A percentile compares a stretch with the other conserved stretches of the same genome.
Conservation (phyloP, 2,888 invertebrate species). For the Tetragonula carbonaria region DNA sequence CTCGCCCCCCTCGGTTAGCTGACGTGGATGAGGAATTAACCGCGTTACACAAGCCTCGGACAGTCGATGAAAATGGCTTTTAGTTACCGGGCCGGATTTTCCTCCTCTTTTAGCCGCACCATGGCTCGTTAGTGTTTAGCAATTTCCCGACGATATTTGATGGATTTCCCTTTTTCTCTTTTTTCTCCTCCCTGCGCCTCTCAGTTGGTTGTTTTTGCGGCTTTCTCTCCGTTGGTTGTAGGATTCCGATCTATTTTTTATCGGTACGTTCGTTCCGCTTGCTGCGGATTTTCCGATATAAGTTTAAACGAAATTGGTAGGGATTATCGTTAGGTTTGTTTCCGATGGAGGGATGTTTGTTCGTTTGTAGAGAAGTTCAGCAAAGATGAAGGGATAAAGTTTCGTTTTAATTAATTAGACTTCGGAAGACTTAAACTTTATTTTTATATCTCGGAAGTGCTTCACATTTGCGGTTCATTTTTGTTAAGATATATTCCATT, state of each 20-base stretch:
- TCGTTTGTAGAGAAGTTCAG: background rate
- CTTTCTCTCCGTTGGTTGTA: background rate
- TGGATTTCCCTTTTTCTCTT: background rate
- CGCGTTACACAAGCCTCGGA: slow-evolving; percentile 65
- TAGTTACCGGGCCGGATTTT: slow-evolving; percentile 39
- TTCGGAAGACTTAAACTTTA: background rate
- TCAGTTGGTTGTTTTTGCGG: background rate
- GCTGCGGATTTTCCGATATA: background rate
- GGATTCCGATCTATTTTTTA: background rate
- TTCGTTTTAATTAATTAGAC: background rate
- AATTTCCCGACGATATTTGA: background rate
- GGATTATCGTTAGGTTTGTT: background rate
- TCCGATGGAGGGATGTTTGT: background rate
- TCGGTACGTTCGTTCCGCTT: background rate
- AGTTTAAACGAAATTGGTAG: background rate
- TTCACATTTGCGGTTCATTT: too few relatives aligned
- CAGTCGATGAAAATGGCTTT: slow-evolving; percentile 56
- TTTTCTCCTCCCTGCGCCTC: too few relatives aligned
- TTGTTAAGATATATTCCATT: background rate
- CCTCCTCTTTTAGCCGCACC: background rate
- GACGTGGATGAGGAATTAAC: slow-evolving; percentile 74
- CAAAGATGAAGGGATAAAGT: rapidly evolving
- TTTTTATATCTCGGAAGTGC: background rate
- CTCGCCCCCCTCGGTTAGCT: slow-evolving; percentile 51
- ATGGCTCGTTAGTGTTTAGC: slow-evolving; percentile 11